Base-by-base conservation (phyloP, 1,140 invertebrate species). In the Pteromalus puparum region DNA sequence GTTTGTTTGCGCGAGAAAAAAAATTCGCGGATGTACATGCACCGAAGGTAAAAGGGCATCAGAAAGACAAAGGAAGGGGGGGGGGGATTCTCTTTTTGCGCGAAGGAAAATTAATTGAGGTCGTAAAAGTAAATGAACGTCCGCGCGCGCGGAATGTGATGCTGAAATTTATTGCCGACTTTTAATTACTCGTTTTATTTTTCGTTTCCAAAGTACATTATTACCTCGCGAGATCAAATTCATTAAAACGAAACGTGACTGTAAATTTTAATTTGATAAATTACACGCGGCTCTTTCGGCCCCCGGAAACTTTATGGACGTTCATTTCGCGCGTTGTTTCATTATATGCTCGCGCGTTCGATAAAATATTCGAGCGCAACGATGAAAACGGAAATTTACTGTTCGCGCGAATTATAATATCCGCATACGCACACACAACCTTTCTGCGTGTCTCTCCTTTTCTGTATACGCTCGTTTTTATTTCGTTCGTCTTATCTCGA, bases 121-220 rank as follows among this genome's bases (percentile, higher is more conserved):
- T 38, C 13, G 15, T 76, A 21, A 72, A 72, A 83, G 65, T 72
- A 53, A 48, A 77, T 53, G 26, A 65, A 77, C n/a, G 75, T 83
- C 18, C 28, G 61, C 18, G 28, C 18, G 28, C 12, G 53, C 15
- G 24, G 34, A 82, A 76, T 34, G n/a, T 15, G 73, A 76, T 76
- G 21, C 26, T 68, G 53, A 75, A 75, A 82, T 76, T 75, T 82
- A 74, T 72, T n/a, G 46, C 4, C 53, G n/a, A 61, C 46, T 74
- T 75, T 34, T 61, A 65, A 61, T 30, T 75, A 28, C 24, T 38
- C 81, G n/a, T 28, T 10, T 26, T 24, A 46, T 81, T 81, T 38
- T 73, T 48, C 48, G 75, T 77, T 77, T 28, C 18, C 18, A 73
- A 34, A 73, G 30, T 73, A 73, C 21, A 34, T 73, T 73, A 34